Evolutionary conservation across 2,113 vertebrate species (phyloP).

Genomic region (Pterophyllum scalare): DNA sequence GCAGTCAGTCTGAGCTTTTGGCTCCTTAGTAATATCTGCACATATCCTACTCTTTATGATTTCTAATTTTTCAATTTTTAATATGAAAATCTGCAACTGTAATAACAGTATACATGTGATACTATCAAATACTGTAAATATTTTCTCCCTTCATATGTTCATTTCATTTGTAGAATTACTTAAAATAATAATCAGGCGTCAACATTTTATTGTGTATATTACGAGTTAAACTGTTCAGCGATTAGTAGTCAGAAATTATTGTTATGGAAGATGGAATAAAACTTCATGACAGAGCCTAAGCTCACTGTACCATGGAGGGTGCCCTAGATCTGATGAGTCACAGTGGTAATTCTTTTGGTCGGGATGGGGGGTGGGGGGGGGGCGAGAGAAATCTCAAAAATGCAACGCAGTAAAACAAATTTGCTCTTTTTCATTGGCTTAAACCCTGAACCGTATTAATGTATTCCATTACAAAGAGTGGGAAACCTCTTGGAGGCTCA

Average conservation of each 20-base stretch:
- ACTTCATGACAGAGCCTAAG: conserved; percentile 17
- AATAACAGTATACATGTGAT: not conserved
- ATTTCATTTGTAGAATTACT: not conserved
- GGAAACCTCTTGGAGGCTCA: not conserved
- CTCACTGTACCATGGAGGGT: conserved; percentile 47
- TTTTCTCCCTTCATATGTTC: not conserved
- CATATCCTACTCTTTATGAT: not conserved
- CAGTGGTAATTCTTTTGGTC: not conserved
- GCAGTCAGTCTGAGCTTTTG: too few relatives aligned
- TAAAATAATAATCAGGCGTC: not conserved
- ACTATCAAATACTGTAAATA: not conserved
- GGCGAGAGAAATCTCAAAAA: not conserved
- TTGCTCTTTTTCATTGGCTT: not conserved
- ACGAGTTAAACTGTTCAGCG: not conserved
- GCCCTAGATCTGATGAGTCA: conserved; percentile 29
- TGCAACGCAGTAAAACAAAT: not conserved
- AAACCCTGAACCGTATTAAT: not conserved
- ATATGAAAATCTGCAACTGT: not conserved
- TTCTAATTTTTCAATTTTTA: not conserved
- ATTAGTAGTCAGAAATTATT: not conserved
- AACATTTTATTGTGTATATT: not conserved
- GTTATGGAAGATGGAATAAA: conserved; percentile 8
- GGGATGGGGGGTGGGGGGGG: too few relatives aligned
- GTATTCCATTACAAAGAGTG: not conserved
- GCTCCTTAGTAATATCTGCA: too few relatives aligned